Evolutionary conservation across 2,888 invertebrate genomes (phyloP).

Genomic region (Acronicta alni): DNA sequence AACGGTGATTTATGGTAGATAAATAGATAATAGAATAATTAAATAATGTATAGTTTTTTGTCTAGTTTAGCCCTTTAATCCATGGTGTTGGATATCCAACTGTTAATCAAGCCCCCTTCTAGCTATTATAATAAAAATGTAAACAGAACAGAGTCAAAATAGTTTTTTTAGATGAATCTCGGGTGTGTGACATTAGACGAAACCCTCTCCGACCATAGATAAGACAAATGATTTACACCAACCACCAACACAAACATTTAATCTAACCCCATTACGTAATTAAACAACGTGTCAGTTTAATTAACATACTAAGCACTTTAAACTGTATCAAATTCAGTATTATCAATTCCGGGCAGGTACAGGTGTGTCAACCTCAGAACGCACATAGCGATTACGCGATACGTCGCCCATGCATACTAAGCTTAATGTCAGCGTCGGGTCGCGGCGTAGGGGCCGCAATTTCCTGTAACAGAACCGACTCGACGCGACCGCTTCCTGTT

Average conservation of each 20-base stretch:
- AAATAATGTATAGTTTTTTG: too few relatives aligned
- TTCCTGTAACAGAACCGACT: conserved; percentile 69
- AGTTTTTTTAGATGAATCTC: too few relatives aligned
- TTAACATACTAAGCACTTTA: conserved; percentile 40
- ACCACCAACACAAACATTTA: conserved; percentile 27
- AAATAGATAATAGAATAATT: too few relatives aligned
- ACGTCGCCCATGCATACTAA: conserved; percentile 50
- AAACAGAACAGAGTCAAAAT: too few relatives aligned
- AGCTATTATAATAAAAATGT: too few relatives aligned
- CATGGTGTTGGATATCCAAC: too few relatives aligned
- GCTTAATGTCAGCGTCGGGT: conserved; percentile 50
- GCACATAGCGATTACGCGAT: conserved; percentile 53
- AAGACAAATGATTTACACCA: conserved; percentile 16
- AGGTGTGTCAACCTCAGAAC: conserved; percentile 54
- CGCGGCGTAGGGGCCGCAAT: conserved; percentile 66
- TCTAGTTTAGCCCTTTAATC: too few relatives aligned
- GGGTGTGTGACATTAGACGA: background rate
- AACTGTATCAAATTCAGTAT: conserved; percentile 41
- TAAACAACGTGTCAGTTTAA: conserved; percentile 39
- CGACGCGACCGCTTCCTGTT: conserved; percentile 63
- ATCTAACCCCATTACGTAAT: conserved; percentile 39
- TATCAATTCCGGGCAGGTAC: conserved; percentile 55
- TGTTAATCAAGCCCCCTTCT: too few relatives aligned
- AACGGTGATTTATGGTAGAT: too few relatives aligned
- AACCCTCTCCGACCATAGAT: background rate